Conservation (phyloP, 23 tunicate genomes). For the Clavelina lepadiformis region DNA sequence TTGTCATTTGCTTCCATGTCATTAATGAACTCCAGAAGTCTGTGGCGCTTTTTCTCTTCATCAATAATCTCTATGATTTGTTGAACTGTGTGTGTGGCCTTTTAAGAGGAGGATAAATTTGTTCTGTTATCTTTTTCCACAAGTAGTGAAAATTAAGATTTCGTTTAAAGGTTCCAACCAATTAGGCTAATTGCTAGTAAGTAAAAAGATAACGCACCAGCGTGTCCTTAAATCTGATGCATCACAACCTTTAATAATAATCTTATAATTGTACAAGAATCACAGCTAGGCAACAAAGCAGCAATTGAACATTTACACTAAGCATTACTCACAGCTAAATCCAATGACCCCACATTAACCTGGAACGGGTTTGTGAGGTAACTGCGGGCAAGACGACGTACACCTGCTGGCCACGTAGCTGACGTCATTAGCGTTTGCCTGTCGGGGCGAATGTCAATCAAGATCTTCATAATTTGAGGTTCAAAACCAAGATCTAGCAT, state of each 20-base stretch:
- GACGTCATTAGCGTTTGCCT: conserved; percentile 98
- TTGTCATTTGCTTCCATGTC: conserved; percentile 66
- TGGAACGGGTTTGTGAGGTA: conserved; percentile 82
- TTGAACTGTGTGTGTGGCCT: conserved; percentile 84
- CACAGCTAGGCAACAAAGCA: not conserved
- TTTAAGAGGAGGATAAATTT: no score
- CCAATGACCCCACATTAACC: conserved; percentile 84
- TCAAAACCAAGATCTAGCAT: conserved; percentile 99
- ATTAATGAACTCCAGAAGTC: conserved; percentile 53
- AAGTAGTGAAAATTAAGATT: no score
- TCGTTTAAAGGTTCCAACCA: no score
- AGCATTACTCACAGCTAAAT: conserved; percentile 54
- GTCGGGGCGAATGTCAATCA: conserved; percentile 83
- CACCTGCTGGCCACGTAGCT: conserved; percentile 97
- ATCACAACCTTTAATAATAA: no score
- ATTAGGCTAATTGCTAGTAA: no score
- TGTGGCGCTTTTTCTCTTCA: conserved; percentile 66
- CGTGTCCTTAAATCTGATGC: not conserved
- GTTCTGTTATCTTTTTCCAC: no score
- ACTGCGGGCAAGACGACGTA: conserved; percentile 52
- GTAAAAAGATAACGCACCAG: not conserved
- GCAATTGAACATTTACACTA: not conserved
- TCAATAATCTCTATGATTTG: conserved; percentile 76
- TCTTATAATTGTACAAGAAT: not conserved
- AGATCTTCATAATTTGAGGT: conserved; percentile 86